Conservation (phyloP, 2,888 invertebrate genomes). For the Fabriciana adippe region DNA sequence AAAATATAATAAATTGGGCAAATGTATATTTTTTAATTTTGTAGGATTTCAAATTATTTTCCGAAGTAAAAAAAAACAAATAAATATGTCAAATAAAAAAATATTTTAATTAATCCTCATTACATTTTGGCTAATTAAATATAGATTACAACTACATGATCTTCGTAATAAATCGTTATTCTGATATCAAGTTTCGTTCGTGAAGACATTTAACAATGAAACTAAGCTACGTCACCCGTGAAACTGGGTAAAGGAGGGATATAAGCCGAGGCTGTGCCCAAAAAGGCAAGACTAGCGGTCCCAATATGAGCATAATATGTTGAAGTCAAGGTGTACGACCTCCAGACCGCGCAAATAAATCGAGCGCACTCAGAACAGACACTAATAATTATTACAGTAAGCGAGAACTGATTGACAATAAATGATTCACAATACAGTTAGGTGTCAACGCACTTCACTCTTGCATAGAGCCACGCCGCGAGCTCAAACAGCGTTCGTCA, state of each 20-base stretch:
- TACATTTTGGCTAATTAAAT: constrained; percentile 59
- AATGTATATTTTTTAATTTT: no score
- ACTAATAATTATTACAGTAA: constrained; percentile 54
- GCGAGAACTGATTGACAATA: constrained; percentile 60
- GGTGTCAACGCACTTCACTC: constrained; percentile 79
- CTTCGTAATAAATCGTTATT: constrained; percentile 86
- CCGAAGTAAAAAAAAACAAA: constrained; percentile 32
- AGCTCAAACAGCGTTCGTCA: constrained; percentile 64
- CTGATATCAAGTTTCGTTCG: constrained; percentile 85
- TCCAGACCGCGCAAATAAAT: constrained; percentile 53
- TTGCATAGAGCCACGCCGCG: constrained; percentile 61
- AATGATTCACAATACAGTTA: constrained; percentile 79
- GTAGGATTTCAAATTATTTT: neutral
- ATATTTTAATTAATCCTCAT: constrained; percentile 24
- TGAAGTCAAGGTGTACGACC: constrained; percentile 75
- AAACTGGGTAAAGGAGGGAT: constrained; percentile 74
- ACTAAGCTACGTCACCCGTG: constrained; percentile 59
- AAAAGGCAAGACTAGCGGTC: constrained; percentile 74
- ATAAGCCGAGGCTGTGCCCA: constrained; percentile 69
- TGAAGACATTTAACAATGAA: constrained; percentile 81
- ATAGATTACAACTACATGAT: constrained; percentile 85
- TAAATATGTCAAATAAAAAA: constrained; percentile 20
- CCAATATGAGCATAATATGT: constrained; percentile 65
- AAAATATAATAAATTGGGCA: no score
- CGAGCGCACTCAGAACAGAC: constrained; percentile 71